These are phyloP conservation scores for Eupithecia vulgata DNA, from an alignment of 2,888 invertebrate species.

Conservation along the genomic window DNA sequence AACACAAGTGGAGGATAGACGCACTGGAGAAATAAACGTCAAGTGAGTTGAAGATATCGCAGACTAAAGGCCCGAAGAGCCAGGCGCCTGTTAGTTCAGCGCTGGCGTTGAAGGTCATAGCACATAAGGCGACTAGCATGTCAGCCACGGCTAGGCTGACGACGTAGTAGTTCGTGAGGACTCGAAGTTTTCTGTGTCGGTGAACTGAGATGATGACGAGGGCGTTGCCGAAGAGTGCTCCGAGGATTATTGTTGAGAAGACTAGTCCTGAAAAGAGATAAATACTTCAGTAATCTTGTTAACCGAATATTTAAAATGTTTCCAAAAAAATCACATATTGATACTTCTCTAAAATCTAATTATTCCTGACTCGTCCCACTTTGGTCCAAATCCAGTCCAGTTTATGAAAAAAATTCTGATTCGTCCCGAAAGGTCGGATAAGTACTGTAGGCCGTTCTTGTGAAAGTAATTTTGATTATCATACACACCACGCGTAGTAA, in stretches of 20 bases:
- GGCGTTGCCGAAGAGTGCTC: slow-evolving; percentile 95
- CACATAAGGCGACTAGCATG: slow-evolving; percentile 94
- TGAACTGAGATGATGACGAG: slow-evolving; percentile 94
- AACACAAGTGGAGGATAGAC: slow-evolving; percentile 96
- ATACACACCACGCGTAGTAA: not conserved
- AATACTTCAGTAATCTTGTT: not conserved
- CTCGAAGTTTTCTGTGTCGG: slow-evolving; percentile 91
- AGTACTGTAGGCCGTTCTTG: too few relatives aligned
- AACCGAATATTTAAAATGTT: not conserved
- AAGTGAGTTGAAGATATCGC: slow-evolving; percentile 96
- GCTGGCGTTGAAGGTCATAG: slow-evolving; percentile 96
- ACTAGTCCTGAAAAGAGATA: slow-evolving; percentile 77
- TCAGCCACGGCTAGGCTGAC: slow-evolving; percentile 97
- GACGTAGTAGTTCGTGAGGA: slow-evolving; percentile 97
- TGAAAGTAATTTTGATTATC: too few relatives aligned
- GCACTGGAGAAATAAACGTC: slow-evolving; percentile 97
- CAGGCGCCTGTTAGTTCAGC: slow-evolving; percentile 94
- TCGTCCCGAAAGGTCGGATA: too few relatives aligned
- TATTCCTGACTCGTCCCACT: too few relatives aligned
- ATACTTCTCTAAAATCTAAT: not conserved
- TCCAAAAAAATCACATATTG: not conserved
- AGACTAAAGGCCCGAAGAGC: slow-evolving; percentile 95
- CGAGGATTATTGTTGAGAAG: slow-evolving; percentile 93
- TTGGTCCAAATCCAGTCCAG: too few relatives aligned
- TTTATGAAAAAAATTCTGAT: too few relatives aligned